phyloP scores from a whole-genome alignment of 2,797 vertebrate species.

The Lepus oiostolus region DNA sequence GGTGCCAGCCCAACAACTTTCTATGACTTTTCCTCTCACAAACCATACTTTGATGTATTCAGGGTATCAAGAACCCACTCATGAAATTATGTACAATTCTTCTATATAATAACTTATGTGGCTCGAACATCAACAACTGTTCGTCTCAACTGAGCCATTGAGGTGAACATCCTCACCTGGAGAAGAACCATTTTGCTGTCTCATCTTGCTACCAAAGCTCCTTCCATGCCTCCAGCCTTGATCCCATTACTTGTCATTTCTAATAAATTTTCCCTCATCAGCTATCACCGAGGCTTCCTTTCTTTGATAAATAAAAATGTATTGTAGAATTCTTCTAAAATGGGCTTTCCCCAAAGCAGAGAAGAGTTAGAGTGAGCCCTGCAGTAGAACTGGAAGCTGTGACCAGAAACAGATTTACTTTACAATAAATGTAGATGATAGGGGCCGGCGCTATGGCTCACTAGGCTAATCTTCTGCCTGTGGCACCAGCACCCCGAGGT shows the following conservation, averaged over 20 bases:
- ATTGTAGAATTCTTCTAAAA: not conserved
- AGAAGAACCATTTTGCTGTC: not conserved
- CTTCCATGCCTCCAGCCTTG: not conserved
- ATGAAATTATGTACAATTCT: not conserved
- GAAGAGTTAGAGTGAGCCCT: not conserved
- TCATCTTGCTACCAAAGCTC: not conserved
- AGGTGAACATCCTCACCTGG: not conserved
- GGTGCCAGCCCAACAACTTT: not conserved
- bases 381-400: not conserved
- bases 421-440: not conserved
- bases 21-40: too few species aligned
- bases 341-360: not conserved
- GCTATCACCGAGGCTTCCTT: not conserved
- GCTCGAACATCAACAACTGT: not conserved
- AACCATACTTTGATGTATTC: too few species aligned
- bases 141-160: not conserved
- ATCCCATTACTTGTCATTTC: not conserved
- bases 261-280: slow-evolving; percentile 13
- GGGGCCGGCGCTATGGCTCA: too few species aligned
- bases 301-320: not conserved
- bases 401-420: not conserved
- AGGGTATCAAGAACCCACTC: not conserved
- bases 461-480: too few species aligned
- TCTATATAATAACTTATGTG: not conserved
- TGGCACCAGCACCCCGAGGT: too few species aligned